These are phyloP conservation scores for Naja naja DNA, from an alignment of 2,113 vertebrate genomes.

Conservation along the genomic window DNA sequence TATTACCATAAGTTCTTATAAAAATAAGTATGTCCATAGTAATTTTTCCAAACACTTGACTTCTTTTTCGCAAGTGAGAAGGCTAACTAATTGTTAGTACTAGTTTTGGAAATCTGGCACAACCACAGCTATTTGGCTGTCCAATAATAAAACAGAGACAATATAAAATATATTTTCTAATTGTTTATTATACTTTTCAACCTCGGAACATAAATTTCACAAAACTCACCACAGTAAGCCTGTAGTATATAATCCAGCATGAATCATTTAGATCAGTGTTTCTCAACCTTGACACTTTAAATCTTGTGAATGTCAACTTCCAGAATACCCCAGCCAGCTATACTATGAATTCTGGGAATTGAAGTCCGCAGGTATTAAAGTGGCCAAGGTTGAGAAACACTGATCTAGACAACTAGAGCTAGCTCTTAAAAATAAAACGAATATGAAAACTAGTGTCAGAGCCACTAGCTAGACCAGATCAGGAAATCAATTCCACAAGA, in stretches of 20 bases:
- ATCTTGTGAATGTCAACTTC: conserved; percentile 27
- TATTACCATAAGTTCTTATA: neutral
- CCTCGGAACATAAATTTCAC: neutral
- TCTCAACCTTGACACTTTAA: too few species aligned
- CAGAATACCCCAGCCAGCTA: too few species aligned
- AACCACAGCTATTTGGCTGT: neutral
- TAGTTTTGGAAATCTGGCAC: neutral
- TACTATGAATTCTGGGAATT: too few species aligned
- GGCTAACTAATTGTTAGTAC: neutral
- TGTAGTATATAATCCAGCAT: neutral
- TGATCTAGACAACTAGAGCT: too few species aligned
- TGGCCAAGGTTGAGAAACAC: conserved; percentile 21
- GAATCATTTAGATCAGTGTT: conserved; percentile 56
- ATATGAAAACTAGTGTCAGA: conserved; percentile 69
- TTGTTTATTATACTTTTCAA: neutral
- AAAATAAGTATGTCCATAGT: conserved; percentile 1
- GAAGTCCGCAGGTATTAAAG: too few species aligned
- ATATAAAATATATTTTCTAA: neutral
- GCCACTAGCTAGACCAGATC: neutral
- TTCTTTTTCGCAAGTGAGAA: neutral
- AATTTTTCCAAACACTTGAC: neutral
- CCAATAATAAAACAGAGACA: neutral
- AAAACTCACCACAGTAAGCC: neutral
- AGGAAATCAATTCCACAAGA: neutral
- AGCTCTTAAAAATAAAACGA: conserved; percentile 86